Percentiles rank a stretch among this genome's conserved stretches.
phyloP scores from a whole-genome alignment of 2,797 vertebrate species.

The Coregonus sp. region DNA sequence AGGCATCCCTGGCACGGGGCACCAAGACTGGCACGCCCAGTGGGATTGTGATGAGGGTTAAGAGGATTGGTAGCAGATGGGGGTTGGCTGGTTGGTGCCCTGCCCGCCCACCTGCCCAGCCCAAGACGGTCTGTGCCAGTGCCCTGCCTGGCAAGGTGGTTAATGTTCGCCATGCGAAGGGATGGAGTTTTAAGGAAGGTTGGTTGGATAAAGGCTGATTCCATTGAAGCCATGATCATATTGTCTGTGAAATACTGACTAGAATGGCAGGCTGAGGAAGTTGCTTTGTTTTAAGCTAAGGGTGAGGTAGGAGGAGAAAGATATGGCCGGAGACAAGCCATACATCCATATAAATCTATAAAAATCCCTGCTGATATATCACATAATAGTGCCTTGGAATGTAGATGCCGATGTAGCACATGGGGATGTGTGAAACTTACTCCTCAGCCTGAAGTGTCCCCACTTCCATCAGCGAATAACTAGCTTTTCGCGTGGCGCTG shows the following conservation, averaged over 20 bases:
- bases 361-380: too few species aligned
- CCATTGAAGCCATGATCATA: slow-evolving; percentile 10
- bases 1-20: slow-evolving; percentile 47
- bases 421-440: too few species aligned
- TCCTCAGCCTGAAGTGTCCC: too few species aligned
- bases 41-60: slow-evolving; percentile 53
- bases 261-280: neutral
- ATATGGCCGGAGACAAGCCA: neutral
- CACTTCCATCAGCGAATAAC: too few species aligned
- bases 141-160: slow-evolving; percentile 34
- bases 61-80: slow-evolving; percentile 54
- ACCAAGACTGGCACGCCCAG: slow-evolving; percentile 47
- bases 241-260: neutral
- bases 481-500: too few species aligned
- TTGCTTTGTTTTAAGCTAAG: neutral
- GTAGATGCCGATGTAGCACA: too few species aligned
- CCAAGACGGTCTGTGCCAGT: slow-evolving; percentile 48
- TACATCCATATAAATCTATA: too few species aligned
- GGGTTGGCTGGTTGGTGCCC: neutral
- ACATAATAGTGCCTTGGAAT: too few species aligned
- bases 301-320: too few species aligned
- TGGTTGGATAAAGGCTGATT: slow-evolving; percentile 14
- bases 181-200: neutral
- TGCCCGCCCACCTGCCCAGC: slow-evolving; percentile 33
- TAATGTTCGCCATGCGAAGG: slow-evolving; percentile 20